These are phyloP conservation scores for Cavia porcellus DNA, from an alignment of 2,113 vertebrate genomes.

Conservation along the genomic window DNA sequence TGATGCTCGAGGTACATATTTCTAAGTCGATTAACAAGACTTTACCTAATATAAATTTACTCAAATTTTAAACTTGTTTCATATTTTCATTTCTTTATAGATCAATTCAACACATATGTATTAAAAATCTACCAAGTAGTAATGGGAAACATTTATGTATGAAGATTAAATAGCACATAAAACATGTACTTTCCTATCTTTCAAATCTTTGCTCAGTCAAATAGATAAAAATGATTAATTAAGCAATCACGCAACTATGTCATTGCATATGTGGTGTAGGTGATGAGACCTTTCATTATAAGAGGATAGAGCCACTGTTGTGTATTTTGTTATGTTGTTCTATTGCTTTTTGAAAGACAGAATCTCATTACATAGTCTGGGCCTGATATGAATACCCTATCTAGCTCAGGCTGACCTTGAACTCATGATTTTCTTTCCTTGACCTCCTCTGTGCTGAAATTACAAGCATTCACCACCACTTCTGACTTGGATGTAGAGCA, in stretches of 20 bases:
- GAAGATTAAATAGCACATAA: neutral
- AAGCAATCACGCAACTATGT: neutral
- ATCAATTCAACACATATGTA: neutral
- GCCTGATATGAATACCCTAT: neutral
- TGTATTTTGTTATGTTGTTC: neutral
- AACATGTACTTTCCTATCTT: neutral
- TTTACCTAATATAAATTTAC: neutral
- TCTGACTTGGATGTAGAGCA: neutral
- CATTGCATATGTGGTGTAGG: neutral
- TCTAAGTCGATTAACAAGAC: neutral
- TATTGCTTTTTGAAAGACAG: neutral
- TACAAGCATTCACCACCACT: neutral
- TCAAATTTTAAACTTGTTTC: neutral
- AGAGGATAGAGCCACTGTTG: neutral
- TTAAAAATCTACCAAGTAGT: neutral
- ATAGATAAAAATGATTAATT: neutral
- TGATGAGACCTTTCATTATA: neutral
- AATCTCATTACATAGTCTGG: neutral
- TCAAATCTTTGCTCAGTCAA: neutral
- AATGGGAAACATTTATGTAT: neutral
- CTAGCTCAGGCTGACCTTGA: neutral
- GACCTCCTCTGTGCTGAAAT: neutral
- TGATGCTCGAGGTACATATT: neutral
- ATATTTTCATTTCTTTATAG: neutral
- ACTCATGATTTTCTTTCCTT: neutral